Conservation (phyloP, 2,888 invertebrate genomes). For the Agonum fuliginosum region DNA sequence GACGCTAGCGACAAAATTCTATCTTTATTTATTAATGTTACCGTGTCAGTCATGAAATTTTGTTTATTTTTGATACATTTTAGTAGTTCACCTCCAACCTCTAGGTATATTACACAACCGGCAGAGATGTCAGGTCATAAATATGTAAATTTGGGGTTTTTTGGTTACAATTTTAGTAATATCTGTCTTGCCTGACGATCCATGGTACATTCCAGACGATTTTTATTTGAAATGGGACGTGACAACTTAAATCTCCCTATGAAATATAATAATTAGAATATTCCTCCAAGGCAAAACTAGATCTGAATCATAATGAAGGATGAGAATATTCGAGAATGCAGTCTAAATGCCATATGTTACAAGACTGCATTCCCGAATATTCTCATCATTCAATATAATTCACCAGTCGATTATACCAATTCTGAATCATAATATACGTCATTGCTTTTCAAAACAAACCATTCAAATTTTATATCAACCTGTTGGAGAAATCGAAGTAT, state of each 20-base stretch:
- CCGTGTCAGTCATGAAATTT: no score
- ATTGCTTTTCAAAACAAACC: not conserved
- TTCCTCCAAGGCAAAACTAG: not conserved
- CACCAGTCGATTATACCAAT: no score
- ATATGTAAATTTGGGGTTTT: conserved; percentile 21
- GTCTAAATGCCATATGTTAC: no score
- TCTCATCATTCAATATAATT: no score
- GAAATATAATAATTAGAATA: not conserved
- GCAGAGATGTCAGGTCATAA: conserved; percentile 4
- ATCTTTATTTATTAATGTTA: conserved; percentile 6
- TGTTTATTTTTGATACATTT: conserved; percentile 18
- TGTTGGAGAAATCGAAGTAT: conserved; percentile 9
- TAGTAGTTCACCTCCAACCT: not conserved
- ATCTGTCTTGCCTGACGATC: not conserved
- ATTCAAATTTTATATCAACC: conserved; percentile 15
- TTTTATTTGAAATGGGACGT: conserved; percentile 6
- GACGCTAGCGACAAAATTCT: no score
- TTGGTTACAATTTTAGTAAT: not conserved
- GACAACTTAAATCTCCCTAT: not conserved
- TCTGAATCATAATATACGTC: not conserved
- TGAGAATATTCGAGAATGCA: no score
- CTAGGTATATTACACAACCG: not conserved
- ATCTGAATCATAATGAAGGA: no score
- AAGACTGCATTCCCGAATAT: no score
- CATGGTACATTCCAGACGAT: not conserved